Conservation (phyloP, 2,113 vertebrate species). For the Albula glossodonta region DNA sequence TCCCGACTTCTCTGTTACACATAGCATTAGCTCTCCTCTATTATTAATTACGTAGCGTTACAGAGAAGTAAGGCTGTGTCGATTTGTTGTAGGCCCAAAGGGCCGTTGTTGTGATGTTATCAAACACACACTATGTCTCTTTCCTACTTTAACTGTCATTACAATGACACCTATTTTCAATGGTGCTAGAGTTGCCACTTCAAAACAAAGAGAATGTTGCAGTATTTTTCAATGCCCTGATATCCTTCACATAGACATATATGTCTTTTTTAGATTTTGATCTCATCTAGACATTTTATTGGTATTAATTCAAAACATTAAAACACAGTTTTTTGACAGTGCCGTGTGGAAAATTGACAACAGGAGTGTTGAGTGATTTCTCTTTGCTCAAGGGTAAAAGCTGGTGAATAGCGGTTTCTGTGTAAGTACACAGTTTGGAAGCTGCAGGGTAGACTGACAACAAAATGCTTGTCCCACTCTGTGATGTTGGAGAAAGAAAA, state of each 20-base stretch:
- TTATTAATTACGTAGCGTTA: slow-evolving; percentile 59
- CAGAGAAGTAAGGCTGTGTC: slow-evolving; percentile 44
- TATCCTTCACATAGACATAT: too few relatives aligned
- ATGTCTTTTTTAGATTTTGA: too few relatives aligned
- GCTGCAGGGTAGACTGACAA: not conserved
- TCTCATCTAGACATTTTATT: not conserved
- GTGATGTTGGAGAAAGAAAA: not conserved
- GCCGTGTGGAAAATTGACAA: not conserved
- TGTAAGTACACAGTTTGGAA: not conserved
- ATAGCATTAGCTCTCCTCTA: slow-evolving; percentile 53
- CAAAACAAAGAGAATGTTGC: not conserved
- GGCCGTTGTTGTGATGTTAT: slow-evolving; percentile 47
- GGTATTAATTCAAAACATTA: not conserved
- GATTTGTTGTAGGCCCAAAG: slow-evolving; percentile 49
- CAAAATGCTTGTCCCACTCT: not conserved
- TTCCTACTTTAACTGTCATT: slow-evolving; percentile 24
- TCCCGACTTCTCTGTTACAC: slow-evolving; percentile 42
- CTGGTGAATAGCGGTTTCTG: not conserved
- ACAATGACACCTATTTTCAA: not conserved
- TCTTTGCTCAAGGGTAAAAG: not conserved
- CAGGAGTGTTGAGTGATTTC: not conserved
- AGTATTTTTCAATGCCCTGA: not conserved
- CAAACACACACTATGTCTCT: slow-evolving; percentile 44
- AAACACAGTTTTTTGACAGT: not conserved
- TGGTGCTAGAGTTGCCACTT: not conserved